Base-by-base conservation (phyloP, 2,113 vertebrate species). In the Romanogobio albipinnatus region DNA sequence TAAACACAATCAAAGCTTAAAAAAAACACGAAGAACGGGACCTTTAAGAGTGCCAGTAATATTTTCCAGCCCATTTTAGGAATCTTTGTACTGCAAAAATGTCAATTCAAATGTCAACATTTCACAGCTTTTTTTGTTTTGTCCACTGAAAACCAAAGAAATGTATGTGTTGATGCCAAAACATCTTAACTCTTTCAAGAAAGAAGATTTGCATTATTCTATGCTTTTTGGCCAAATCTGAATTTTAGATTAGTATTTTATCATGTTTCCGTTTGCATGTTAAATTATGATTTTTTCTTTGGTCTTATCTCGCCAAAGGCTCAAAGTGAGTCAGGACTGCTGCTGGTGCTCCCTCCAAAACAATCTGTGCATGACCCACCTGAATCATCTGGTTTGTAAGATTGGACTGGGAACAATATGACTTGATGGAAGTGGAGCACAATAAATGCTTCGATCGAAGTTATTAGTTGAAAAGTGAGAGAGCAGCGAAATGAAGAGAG, bases 361-460 rank as follows among this genome's bases (percentile, higher is more conserved):
- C 74, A 78, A n/a, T 43, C 59, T 43, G 19, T 1, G 2, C 45
- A 75, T 8, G 5, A 49, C 1, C 3, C 8, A 24, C 45, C 3
- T 29, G 19, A 58, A 43, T 58, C 51, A 33, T 13, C 29, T 78
- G 76, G n/a, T 78, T 33, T 43, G 76, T 59, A 78, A 39, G 19
- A 78, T 39, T 78, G 76, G 51, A 59, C 53, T 39, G 33, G 76
- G 76, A 61, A 61, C 76, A 58, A 39, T 61, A 14, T 61, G 56
- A 61, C 26, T 39, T 24, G 5, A 78, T 61, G 19, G 36, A 78
- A 78, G 53, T 3, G 22, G 17, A 61, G 29, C 29, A 61, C 33
- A 61, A 14, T 78, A 33, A 59, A 15, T 58, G 56, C 33, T 56
- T 26, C 13, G 15, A 81, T 66, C 26, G 15, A 58, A 24, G 49